Evolutionary conservation across 2,888 invertebrate species (phyloP).

Genomic region (Loripinus fragilis): DNA sequence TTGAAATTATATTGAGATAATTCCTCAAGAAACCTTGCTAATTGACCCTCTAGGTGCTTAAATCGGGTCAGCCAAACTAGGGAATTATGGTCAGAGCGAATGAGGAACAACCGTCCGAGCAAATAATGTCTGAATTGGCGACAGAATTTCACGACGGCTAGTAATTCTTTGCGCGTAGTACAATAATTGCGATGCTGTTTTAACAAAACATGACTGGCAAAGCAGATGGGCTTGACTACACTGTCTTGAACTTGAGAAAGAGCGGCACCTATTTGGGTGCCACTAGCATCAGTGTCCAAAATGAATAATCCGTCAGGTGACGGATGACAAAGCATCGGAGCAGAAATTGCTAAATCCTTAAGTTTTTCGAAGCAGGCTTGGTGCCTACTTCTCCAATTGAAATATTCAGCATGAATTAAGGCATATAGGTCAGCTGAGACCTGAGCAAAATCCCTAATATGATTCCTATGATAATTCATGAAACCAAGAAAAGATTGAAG

Average conservation of each 20-base stretch:
- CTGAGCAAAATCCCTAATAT: slow-evolving; percentile 28
- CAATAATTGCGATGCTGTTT: too few species aligned
- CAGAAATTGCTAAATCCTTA: not conserved
- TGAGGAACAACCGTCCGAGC: too few species aligned
- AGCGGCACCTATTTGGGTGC: not conserved
- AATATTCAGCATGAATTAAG: slow-evolving; percentile 2
- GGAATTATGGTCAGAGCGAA: too few species aligned
- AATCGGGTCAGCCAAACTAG: too few species aligned
- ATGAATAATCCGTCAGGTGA: slow-evolving; percentile 6
- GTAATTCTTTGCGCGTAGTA: slow-evolving; percentile 10
- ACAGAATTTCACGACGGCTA: slow-evolving; percentile 8
- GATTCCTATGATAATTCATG: slow-evolving; percentile 37
- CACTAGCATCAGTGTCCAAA: slow-evolving; percentile 3
- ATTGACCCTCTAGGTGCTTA: too few species aligned
- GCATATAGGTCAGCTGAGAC: too few species aligned
- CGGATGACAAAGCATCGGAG: not conserved
- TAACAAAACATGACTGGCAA: slow-evolving; percentile 14
- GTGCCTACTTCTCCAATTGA: not conserved
- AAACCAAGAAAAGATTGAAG: slow-evolving; percentile 40
- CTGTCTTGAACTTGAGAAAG: slow-evolving; percentile 9
- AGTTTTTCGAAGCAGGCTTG: not conserved
- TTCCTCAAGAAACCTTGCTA: too few species aligned
- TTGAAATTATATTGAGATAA: too few species aligned
- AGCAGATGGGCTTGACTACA: slow-evolving; percentile 19
- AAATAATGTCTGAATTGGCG: too few species aligned